phyloP scores from a whole-genome alignment of 2,888 invertebrate genomes.

The Eustalomyia histrio region DNA sequence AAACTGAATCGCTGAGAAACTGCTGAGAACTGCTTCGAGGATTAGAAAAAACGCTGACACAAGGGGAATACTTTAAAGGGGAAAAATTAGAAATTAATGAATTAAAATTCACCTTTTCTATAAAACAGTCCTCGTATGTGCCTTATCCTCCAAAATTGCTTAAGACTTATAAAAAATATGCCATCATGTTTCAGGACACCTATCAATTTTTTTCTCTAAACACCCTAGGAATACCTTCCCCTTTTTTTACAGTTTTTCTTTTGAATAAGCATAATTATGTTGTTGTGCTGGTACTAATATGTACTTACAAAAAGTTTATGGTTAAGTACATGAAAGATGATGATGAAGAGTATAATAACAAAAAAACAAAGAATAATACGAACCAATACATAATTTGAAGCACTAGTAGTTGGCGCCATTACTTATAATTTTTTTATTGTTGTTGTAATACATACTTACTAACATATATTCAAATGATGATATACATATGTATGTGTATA shows the following conservation, averaged over 20 bases:
- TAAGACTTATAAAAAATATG: too few species aligned
- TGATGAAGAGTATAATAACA: not conserved
- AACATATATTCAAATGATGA: constrained; percentile 15
- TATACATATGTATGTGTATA: not conserved
- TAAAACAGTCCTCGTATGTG: too few species aligned
- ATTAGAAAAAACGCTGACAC: too few species aligned
- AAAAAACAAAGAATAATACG: constrained; percentile 36
- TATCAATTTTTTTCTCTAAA: not conserved
- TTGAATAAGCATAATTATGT: constrained; percentile 30
- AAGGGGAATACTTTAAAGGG: too few species aligned
- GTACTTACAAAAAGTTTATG: constrained; percentile 29
- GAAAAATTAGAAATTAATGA: too few species aligned
- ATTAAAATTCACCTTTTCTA: too few species aligned
- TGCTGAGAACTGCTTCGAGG: too few species aligned
- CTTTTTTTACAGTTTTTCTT: not conserved
- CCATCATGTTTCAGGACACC: too few species aligned
- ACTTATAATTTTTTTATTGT: constrained; percentile 22
- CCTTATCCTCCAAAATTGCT: too few species aligned
- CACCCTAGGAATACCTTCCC: not conserved
- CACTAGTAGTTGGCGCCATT: constrained; percentile 41
- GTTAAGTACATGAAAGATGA: constrained; percentile 4
- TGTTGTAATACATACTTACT: not conserved
- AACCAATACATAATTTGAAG: constrained; percentile 46
- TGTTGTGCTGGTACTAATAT: constrained; percentile 18
- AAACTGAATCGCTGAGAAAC: too few species aligned